A percentile compares a stretch with the other conserved stretches of the same genome.
These are phyloP conservation scores for Cichlasoma orientale DNA, from an alignment of 2,797 vertebrate genomes.

Conservation along the genomic window DNA sequence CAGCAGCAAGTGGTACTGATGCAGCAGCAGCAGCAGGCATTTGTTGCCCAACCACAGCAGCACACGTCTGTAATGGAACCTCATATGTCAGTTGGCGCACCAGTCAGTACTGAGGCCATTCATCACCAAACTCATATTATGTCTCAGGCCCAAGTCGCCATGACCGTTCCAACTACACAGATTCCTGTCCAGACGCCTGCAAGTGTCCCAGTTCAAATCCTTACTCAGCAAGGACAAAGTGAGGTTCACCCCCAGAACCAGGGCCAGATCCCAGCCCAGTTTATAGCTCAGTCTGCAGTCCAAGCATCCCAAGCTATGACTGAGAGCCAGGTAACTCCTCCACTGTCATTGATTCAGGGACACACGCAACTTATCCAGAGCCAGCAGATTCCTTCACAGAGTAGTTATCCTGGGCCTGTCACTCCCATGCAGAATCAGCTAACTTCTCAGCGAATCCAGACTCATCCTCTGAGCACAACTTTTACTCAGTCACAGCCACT, in stretches of 20 bases:
- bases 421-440: constrained; percentile 57
- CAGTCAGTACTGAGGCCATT: constrained; percentile 53
- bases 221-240: constrained; percentile 63
- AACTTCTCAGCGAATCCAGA: constrained; percentile 58
- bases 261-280: constrained; percentile 64
- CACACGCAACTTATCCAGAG: constrained; percentile 61
- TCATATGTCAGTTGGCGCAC: constrained; percentile 56
- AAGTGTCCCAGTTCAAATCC: constrained; percentile 46
- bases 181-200: constrained; percentile 53
- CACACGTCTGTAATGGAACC: constrained; percentile 66
- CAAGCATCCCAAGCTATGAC: constrained; percentile 46
- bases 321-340: constrained; percentile 50
- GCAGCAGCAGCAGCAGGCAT: constrained; percentile 64
- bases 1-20: constrained; percentile 58
- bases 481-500: constrained; percentile 45
- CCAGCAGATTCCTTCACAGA: constrained; percentile 66
- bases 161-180: constrained; percentile 60
- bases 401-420: constrained; percentile 61
- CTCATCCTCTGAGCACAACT: constrained; percentile 44
- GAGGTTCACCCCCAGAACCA: constrained; percentile 62
- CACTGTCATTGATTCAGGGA: constrained; percentile 50
- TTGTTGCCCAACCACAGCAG: constrained; percentile 59
- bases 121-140: constrained; percentile 62
- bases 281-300: constrained; percentile 55
- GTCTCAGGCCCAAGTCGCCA: constrained; percentile 63